phyloP scores from a whole-genome alignment of 2,888 invertebrate species.

The Meliscaeva auricollis region DNA sequence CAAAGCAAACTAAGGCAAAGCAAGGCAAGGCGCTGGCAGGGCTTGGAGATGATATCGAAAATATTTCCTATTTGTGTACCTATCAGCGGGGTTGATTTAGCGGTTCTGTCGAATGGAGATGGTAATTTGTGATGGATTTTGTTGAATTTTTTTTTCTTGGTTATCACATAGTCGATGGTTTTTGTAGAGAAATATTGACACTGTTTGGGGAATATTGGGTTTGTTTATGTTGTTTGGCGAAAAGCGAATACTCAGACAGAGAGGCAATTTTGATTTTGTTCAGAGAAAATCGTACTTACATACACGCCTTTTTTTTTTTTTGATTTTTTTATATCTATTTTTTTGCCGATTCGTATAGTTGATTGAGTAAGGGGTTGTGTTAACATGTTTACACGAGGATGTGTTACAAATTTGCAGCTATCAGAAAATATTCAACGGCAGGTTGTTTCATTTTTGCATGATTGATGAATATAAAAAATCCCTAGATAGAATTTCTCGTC shows the following conservation, averaged over 20 bases:
- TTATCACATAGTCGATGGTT: not conserved
- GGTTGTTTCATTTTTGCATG: slow-evolving; percentile 45
- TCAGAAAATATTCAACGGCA: slow-evolving; percentile 24
- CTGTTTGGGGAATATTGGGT: slow-evolving; percentile 58
- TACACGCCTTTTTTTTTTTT: not conserved
- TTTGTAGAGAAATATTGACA: slow-evolving; percentile 60
- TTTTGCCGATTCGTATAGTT: slow-evolving; percentile 21
- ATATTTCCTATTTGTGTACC: slow-evolving; percentile 73
- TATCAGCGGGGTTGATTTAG: slow-evolving; percentile 74
- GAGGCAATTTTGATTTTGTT: slow-evolving; percentile 57
- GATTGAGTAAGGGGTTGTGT: slow-evolving; percentile 51
- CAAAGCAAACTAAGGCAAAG: not conserved
- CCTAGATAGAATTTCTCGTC: no score
- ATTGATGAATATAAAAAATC: slow-evolving; percentile 31
- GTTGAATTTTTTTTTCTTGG: slow-evolving; percentile 34
- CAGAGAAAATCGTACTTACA: not conserved
- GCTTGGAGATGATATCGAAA: slow-evolving; percentile 70
- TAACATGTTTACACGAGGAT: slow-evolving; percentile 62
- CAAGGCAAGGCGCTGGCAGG: slow-evolving; percentile 7
- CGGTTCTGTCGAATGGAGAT: slow-evolving; percentile 71
- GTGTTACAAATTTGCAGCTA: slow-evolving; percentile 51
- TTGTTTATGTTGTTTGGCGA: slow-evolving; percentile 66
- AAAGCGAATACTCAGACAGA: slow-evolving; percentile 32
- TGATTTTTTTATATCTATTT: slow-evolving; percentile 27
- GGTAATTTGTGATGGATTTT: slow-evolving; percentile 66